phyloP scores from a whole-genome alignment of 2,113 vertebrate species.

The Irena cyanogastra region DNA sequence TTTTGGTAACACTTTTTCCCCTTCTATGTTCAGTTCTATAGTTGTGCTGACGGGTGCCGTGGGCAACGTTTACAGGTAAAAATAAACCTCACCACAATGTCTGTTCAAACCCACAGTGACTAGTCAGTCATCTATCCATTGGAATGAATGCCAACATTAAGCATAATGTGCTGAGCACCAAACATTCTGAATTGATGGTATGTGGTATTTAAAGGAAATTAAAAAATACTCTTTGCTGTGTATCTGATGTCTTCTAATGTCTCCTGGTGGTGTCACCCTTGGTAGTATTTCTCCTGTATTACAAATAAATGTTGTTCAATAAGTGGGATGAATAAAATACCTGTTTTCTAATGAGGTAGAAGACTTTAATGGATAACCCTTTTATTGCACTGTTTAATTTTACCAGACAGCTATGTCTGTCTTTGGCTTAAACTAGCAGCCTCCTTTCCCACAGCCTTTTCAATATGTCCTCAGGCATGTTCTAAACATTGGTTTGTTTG shows the following conservation, averaged over 20 bases:
- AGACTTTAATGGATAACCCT: background rate
- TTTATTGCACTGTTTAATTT: background rate
- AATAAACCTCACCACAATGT: background rate
- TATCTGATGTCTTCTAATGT: background rate
- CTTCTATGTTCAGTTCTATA: background rate
- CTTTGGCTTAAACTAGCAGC: background rate
- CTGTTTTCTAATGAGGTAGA: background rate
- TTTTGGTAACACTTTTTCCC: background rate
- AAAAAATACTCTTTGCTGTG: background rate
- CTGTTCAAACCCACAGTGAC: background rate
- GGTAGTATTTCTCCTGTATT: background rate
- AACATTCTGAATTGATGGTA: background rate
- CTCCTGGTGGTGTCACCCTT: background rate
- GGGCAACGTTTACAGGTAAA: background rate
- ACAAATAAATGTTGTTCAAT: background rate
- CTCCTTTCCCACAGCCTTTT: background rate
- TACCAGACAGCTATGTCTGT: rapidly evolving
- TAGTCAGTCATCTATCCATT: background rate
- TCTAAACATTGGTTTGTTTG: background rate
- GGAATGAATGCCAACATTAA: background rate
- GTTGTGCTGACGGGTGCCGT: background rate
- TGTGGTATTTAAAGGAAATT: background rate
- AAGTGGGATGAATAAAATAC: background rate
- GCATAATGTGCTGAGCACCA: background rate
- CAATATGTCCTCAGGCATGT: background rate